Evolutionary conservation across 2,113 vertebrate genomes (phyloP), one percentile per base, ranked within the genome.

Genomic region (Brachyhypopomus gauderio): DNA sequence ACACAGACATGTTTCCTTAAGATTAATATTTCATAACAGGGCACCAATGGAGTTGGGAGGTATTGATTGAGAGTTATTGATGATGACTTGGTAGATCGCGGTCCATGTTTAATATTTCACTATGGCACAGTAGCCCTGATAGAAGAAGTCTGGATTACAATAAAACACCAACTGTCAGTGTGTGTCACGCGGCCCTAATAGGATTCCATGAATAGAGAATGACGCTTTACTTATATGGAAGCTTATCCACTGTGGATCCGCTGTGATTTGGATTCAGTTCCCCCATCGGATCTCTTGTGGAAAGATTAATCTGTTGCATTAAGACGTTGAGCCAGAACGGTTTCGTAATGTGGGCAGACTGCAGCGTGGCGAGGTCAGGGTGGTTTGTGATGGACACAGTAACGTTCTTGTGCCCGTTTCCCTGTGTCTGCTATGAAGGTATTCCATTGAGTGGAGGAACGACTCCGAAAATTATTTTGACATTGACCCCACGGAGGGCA

Each of bases 401-500:
- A 58, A 74, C 5, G 23, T 64, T 16, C 20, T 36, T 9, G 0
- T 55, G 5, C 23, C 59, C 17, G 52, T 25, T 8, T 55, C 27
- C 11, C 27, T 74, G 25, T 64, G 45, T 75, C 62, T 11, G 74
- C 64, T 74, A n/a, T 79, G 22, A 90, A 98, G 97, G 91, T 98
- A 98, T 85, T 95, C 96, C 77, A 90, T 96, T 73, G 95, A 97
- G 75, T 94, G 94, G 94, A 94, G 92, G 85, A 92, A 83, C 23
- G 92, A 96, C 81, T 85, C 90, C 20, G 94, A 96, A 90, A 96
- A 91, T 91, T 93, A 92, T 86, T 98, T 98, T 86, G 94, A 94
- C 85, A 92, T 98, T 84, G 95, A 98, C 78, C 92, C 93, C 2
- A 91, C 91, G 4, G 94, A 96, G 89, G 97, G 97, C 90, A 97